Base-by-base conservation (phyloP, 2,797 vertebrate species). In the Oceanodroma leucorhoa region DNA sequence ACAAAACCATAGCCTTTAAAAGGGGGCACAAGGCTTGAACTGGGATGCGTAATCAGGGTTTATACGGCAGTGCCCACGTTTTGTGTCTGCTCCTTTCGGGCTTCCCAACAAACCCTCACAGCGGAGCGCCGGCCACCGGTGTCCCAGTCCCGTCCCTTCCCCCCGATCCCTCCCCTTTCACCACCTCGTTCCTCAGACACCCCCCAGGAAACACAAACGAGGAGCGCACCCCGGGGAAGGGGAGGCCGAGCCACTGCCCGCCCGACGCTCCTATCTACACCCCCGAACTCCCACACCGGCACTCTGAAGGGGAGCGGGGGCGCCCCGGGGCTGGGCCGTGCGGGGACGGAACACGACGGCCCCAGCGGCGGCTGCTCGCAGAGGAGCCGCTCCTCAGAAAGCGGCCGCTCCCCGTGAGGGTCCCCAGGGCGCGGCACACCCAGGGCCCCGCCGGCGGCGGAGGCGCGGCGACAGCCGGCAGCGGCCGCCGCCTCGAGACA, bases 51-150 rank as follows among this genome's bases (percentile, higher is more conserved):
- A 24, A 8, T 2, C 2, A 11, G 4, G 14, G 32, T 12, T 58
- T 8, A 3, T 2, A 5, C 0, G 11, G 27, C 21, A 30, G n/a
- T 0, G 5, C 14, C 8, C 10, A 2, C 13, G 0, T 3, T 8
- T 7, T 4, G 3, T 0, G 38, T 2, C 32, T 27, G 24, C 36
- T 13, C 32, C 27, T n/a, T 22, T 23, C 22, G 24, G n/a, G n/a
- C 30, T 22, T 8, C 48, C 45, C 43, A 18, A 2, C 4, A 21
- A 21, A 7, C 5, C 51, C 23, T 1, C 34, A 8, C 15, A 21
- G 46, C 19, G 2, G 5, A 32, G 38, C 1, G 4, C 14, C 2
- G 29, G 23, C 5, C 27, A 5, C 19, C 1, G 36, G 4, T 3
- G 16, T 1, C 27, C 36, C 2, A 13, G 14, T 1, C 53, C 46